Base-by-base conservation (phyloP, 2,113 vertebrate species). In the Myotis davidii region DNA sequence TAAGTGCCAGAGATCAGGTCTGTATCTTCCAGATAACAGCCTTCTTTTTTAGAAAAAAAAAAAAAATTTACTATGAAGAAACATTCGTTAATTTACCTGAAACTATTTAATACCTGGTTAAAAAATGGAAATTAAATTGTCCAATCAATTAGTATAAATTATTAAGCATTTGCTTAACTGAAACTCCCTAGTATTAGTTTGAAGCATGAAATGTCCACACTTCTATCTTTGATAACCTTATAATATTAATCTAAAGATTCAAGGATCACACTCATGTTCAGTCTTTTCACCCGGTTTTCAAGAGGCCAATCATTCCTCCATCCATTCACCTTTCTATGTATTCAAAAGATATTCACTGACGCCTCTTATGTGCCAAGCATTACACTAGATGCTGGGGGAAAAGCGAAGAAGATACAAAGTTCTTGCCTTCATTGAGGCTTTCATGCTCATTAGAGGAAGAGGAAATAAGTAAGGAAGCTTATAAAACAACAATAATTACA, bases 121-220 rank as follows among this genome's bases (percentile, higher is more conserved):
- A 91, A 96, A 59, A 16, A 86, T 32, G 50, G 21, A 86, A 84
- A 85, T 88, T 50, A 78, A 96, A 73, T 18, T 83, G 54, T 59
- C 16, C 39, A 17, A 59, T 69, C 39, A 93, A 61, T 74, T 64
- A 85, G 9, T 74, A 56, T 72, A 39, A 96, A 77, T 56, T 34
- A 64, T 5, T 32, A 77, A 13, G 10, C 11, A 85, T 67, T 61
- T 82, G 11, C 59, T 45, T 82, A 81, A 72, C 23, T 81, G n/a
- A 76, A 93, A 88, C 27, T 90, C 18, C 12, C 56, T 34, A 56
- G 48, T 20, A 45, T 90, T 74, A 73, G 70, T 21, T 81, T 67
- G 85, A 65, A 37, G 64, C 29, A 79, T 42, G 14, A 88, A 85
- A 78, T 56, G 42, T 7, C n/a, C 25, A 85, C 12, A 34, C 18